Evolutionary conservation across 2,888 invertebrate species (phyloP), one percentile per base, ranked within the genome.

Genomic region (Idaea aversata): DNA sequence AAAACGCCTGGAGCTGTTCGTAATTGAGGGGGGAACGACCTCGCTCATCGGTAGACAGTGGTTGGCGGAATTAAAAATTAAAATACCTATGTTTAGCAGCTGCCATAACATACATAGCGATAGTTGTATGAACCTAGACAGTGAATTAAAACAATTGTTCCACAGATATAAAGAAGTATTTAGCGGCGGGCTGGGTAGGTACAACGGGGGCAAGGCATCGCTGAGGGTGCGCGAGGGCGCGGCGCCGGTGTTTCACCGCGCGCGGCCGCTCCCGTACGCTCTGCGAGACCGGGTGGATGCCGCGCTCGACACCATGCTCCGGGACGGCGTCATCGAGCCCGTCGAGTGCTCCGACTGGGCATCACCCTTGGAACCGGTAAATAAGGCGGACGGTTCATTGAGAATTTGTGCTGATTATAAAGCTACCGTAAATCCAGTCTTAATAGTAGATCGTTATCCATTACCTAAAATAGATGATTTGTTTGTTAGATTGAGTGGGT

Each of bases 321-420:
- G 73, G 34, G 66, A 63, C 62, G 74, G 74, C 34, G 66, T 77
- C 67, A 74, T 77, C 63, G 72, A 72, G 67, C 76, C 76, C 3
- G 73, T 79, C 5, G 72, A 75, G 57, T 63, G 70, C 68, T 74
- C 77, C 34, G 76, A 77, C 65, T 77, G 75, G 75, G 75, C 75
- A 4, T 66, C 75, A 6, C 75, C 74, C 0, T 34, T 75, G 61
- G 73, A 74, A 5, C 68, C 70, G 13, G 75, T 75, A 5, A 58
- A 36, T 5, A 77, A 79, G 60, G 62, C 72, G 0, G 75, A 76
- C 35, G 78, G 77, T 6, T 61, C 62, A 4, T 25, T 75, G 5
- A 59, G 75, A 0, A 16, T 75, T 16, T 77, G 76, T 67, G 77
- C 74, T 3, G 77, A 76, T 25, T 79, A 71, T 59, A 76, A 77